These are phyloP conservation scores for Gymnoscopelus microlampas DNA, from an alignment of 2,797 vertebrate species.

Conservation along the genomic window DNA sequence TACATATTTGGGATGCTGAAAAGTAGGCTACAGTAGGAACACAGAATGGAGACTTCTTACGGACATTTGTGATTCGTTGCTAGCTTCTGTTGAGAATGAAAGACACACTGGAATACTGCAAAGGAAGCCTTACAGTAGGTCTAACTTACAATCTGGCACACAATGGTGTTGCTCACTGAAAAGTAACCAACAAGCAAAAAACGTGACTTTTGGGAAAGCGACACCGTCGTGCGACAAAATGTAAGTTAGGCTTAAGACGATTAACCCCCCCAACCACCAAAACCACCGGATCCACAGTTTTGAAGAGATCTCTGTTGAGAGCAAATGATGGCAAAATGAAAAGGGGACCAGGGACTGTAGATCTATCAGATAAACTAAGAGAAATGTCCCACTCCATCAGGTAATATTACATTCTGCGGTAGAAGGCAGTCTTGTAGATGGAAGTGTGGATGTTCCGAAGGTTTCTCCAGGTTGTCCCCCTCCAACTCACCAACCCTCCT, in stretches of 20 bases:
- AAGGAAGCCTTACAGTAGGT: conserved; percentile 11
- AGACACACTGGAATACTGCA: conserved; percentile 11
- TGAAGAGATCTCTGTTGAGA: conserved; percentile 8
- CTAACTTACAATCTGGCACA: background rate
- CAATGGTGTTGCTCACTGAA: no score
- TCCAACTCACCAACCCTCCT: background rate
- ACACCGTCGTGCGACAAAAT: no score
- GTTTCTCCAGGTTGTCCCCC: conserved; percentile 16
- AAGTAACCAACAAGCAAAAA: no score
- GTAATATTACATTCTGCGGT: conserved; percentile 39
- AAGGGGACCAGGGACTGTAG: background rate
- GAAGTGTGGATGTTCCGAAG: conserved; percentile 26
- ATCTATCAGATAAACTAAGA: conserved; percentile 16
- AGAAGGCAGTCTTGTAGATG: conserved; percentile 38
- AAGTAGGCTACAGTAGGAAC: conserved; percentile 3
- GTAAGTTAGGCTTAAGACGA: no score
- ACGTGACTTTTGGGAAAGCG: no score
- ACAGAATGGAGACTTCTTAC: conserved; percentile 1
- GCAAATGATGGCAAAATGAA: conserved; percentile 11
- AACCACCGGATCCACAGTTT: background rate
- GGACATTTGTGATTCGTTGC: conserved; percentile 3
- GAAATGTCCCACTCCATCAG: conserved; percentile 9
- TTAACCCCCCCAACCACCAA: background rate
- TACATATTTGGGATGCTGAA: conserved; percentile 41
- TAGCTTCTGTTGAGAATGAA: conserved; percentile 9